Percentiles rank a stretch among this genome's conserved stretches.
These are phyloP conservation scores for Venusia cambrica DNA, from an alignment of 2,888 invertebrate genomes.

Conservation along the genomic window DNA sequence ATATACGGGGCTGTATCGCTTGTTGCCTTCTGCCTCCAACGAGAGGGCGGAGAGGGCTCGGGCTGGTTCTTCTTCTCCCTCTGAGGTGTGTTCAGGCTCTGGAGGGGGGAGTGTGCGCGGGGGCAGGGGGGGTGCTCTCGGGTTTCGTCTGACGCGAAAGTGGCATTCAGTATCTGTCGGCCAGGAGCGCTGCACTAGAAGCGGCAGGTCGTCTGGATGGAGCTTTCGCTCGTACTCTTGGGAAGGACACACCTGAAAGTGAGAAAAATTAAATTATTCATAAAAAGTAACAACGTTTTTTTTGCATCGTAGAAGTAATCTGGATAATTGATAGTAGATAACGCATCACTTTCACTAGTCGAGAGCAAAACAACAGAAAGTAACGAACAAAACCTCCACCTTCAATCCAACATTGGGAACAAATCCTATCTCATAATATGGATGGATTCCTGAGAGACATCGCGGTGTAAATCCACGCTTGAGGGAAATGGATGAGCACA, in stretches of 20 bases:
- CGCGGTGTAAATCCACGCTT: no score
- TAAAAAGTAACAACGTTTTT: no score
- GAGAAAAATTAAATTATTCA: not conserved
- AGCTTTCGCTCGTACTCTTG: conserved; percentile 94
- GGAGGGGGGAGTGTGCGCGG: conserved; percentile 67
- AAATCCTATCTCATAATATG: no score
- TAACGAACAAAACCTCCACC: no score
- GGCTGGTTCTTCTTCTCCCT: conserved; percentile 59
- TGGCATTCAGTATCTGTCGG: conserved; percentile 86
- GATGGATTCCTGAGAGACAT: no score
- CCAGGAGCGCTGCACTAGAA: conserved; percentile 90
- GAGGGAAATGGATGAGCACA: no score
- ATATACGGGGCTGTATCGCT: conserved; percentile 72
- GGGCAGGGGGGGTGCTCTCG: conserved; percentile 90
- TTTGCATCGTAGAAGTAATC: no score
- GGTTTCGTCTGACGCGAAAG: conserved; percentile 91
- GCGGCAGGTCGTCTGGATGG: conserved; percentile 92
- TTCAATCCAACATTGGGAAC: no score
- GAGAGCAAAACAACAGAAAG: no score
- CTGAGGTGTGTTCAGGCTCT: conserved; percentile 46
- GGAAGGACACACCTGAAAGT: conserved; percentile 83
- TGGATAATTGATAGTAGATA: no score
- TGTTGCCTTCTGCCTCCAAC: conserved; percentile 60
- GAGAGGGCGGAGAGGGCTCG: conserved; percentile 69
- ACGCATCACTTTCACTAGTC: no score